Base-by-base conservation (phyloP, 2,113 vertebrate genomes). In the Uropsilus gracilis region DNA sequence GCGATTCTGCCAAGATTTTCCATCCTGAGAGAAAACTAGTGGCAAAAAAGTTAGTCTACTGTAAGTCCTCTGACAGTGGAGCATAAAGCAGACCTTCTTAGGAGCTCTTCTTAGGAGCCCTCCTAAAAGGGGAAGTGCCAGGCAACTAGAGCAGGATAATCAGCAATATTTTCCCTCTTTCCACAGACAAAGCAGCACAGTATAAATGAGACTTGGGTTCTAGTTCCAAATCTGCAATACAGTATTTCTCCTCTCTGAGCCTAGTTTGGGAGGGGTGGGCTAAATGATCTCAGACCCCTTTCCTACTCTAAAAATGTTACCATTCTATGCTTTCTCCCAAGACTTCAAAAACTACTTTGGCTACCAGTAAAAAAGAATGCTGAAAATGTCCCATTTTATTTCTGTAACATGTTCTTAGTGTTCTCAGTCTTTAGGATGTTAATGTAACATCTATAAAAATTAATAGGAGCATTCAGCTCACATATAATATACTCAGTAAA, bases 321-420 rank as follows among this genome's bases (percentile, higher is more conserved):
- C 64, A 89, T 80, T 85, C 61, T 90, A 59, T 76, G 42, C 39
- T 66, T 88, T 24, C 30, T 96, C 91, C 42, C 8, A 77, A 71
- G 17, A 22, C 10, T 63, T 88, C 75, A 91, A 72, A 91, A 94
- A 88, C 57, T 57, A 94, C 75, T 96, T 86, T 92, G 82, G 37
- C 32, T 77, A n/a, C 46, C 69, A 80, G 20, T 88, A 85, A 90
- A 71, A 20, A 57, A 18, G 34, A 94, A 78, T 90, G 50, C 30
- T 94, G 9, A 93, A 95, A 96, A 86, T 37, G 28, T 77, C 81
- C 91, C 37, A 59, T 81, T 81, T 96, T 91, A 86, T 91, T 95
- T 93, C 93, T 91, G 77, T 82, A 91, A 89, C 63, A 91, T 93
- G 22, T 87, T 78, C 83, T 89, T 76, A 75, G 39, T 93, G 71